Percentiles rank a stretch among this genome's conserved stretches.
Conservation (phyloP, 2,113 vertebrate species). For the Salvelinus namaycush region DNA sequence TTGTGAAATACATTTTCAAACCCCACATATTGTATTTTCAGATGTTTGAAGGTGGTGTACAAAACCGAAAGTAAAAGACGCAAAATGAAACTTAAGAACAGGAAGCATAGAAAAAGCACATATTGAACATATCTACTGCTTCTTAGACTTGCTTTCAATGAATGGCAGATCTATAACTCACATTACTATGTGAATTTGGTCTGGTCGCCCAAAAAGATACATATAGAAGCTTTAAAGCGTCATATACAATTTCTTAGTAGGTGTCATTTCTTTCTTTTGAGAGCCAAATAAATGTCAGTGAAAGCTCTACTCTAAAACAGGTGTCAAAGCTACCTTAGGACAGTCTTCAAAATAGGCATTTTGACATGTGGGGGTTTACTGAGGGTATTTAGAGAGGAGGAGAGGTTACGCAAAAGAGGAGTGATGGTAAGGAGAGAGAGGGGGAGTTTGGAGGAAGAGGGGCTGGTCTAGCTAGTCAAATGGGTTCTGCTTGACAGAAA, state of each 20-base stretch:
- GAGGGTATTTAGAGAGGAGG: conserved; percentile 33
- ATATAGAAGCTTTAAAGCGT: conserved; percentile 18
- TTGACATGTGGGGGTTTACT: conserved; percentile 27
- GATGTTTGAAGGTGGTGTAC: no score
- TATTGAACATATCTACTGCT: no score
- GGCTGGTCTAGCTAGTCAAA: conserved; percentile 20
- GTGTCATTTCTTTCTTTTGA: not conserved
- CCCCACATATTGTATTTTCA: no score
- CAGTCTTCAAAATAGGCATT: conserved; percentile 16
- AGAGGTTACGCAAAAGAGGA: not conserved
- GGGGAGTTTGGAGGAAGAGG: not conserved
- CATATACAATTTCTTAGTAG: conserved; percentile 40
- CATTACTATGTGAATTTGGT: no score
- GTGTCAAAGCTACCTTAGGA: not conserved
- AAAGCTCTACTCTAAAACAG: conserved; percentile 38
- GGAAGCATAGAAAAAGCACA: no score
- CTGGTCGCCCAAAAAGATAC: no score
- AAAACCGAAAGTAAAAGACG: no score
- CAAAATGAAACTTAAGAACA: no score
- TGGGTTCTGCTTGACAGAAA: conserved; percentile 46
- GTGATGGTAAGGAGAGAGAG: not conserved
- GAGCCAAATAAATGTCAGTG: conserved; percentile 3
- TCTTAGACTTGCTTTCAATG: no score
- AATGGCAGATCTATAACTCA: no score
- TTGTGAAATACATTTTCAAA: no score